Evolutionary conservation across 2,113 vertebrate genomes (phyloP).

Genomic region (Sterna hirundo): DNA sequence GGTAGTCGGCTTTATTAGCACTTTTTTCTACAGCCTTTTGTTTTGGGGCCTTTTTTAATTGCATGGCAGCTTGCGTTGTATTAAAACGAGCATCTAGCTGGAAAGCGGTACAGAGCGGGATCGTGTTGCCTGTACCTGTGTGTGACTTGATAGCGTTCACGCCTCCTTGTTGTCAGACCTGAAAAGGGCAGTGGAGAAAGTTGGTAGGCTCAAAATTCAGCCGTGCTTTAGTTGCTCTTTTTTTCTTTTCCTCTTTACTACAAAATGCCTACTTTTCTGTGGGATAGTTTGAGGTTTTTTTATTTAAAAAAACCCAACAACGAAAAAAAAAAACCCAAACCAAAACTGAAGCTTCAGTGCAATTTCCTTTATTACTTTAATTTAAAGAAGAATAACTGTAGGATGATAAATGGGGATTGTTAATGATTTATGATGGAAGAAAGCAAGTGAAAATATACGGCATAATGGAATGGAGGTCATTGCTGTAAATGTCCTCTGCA

Average conservation of each 20-base stretch:
- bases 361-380: background rate
- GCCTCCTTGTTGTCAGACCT: background rate
- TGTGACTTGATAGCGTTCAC: background rate
- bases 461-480: background rate
- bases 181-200: background rate
- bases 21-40: background rate
- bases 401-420: background rate
- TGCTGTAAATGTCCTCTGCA: background rate
- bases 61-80: background rate
- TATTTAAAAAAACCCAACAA: background rate
- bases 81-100: background rate
- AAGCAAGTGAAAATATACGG: background rate
- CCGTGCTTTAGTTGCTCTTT: background rate
- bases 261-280: background rate
- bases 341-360: background rate
- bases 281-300: background rate
- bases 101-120: background rate
- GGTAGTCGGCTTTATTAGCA: background rate
- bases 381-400: background rate
- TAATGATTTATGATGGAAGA: background rate
- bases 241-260: background rate
- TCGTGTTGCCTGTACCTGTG: background rate
- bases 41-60: background rate
- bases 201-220: background rate
- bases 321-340: background rate